Base-by-base conservation (phyloP, 1,140 invertebrate species). In the Coboldia fuscipes region DNA sequence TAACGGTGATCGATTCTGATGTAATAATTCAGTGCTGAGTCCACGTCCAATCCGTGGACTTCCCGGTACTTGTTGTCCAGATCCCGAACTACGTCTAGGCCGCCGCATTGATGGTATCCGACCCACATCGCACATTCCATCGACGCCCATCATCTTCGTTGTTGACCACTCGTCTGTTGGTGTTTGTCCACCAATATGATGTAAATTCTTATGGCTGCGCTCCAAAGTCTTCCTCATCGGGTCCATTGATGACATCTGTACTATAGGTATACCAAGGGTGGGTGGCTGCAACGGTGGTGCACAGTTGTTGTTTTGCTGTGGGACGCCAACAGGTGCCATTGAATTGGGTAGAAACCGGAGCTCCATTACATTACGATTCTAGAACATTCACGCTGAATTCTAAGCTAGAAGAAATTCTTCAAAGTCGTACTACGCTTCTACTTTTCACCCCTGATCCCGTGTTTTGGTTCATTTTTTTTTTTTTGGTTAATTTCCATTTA, bases 291-390 rank as follows among this genome's bases (percentile, higher is more conserved):
- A 6, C 30, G 30, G 18, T 20, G 17, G 17, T n/a, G 16, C 15
- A 21, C 20, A 21, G 12, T 32, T 39, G 41, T 34, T 38, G 33
- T 16, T 37, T 20, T 27, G 33, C 5, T 16, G 27, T 6, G 15
- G 9, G 12, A 19, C 18, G 6, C n/a, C 13, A 13, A 17, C 9
- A 13, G 35, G 3, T 10, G 18, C 12, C 7, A 13, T 3, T 14
- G 19, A 14, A 3, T 41, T 43, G 19, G 47, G 49, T 42, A 54
- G 38, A 33, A 54, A 54, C 20, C 51, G 51, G 30, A 54, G 46
- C 48, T 54, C 51, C 51, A 54, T 54, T 14, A 54, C 51, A 33
- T 54, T 54, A 36, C 51, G 51, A 44, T 54, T 54, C 51, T 54
- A 47, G 36, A 54, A 54, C 41, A 47, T 40, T 44, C 39, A 49